A percentile compares a stretch with the other conserved stretches of the same genome.
Conservation (phyloP, 37 sponge, comb jelly and placozoan genomes). For the Crambe crambe region DNA sequence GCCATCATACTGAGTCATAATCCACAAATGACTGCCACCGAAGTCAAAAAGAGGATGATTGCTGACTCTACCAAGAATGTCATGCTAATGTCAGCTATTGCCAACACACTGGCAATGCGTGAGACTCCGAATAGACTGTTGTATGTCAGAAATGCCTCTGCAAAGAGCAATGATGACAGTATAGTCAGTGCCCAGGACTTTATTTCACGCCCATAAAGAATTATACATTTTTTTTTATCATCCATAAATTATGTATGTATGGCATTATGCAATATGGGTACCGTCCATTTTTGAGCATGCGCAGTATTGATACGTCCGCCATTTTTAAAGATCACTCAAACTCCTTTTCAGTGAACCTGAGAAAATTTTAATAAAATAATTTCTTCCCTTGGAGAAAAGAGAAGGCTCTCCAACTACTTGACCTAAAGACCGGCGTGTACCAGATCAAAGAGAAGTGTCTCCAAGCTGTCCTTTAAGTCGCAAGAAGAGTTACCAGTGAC, state of each 20-base stretch:
- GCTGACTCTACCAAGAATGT: conserved; percentile 35
- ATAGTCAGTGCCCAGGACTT: not conserved
- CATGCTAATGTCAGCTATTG: conserved; percentile 15
- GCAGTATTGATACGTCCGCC: not conserved
- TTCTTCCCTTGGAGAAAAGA: conserved; percentile 52
- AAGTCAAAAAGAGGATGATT: conserved; percentile 53
- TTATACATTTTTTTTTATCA: not conserved
- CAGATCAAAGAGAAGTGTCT: not conserved
- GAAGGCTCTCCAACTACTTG: not conserved
- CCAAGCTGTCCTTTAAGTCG: not conserved
- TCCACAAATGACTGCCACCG: conserved; percentile 14
- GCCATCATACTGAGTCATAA: conserved; percentile 50
- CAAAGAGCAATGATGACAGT: not conserved
- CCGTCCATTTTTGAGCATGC: conserved; percentile 26
- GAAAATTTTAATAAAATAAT: conserved; percentile 36
- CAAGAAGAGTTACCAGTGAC: not conserved
- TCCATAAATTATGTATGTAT: no score
- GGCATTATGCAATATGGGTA: not conserved
- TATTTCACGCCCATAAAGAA: not conserved
- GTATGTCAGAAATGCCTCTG: conserved; percentile 32
- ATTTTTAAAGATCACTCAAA: not conserved
- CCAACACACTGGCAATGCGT: not conserved
- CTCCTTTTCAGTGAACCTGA: conserved; percentile 57
- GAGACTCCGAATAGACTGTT: conserved; percentile 67
- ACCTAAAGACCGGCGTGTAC: not conserved